Conservation (phyloP, 2,113 vertebrate genomes). For the Nothobranchius kuhntae region DNA sequence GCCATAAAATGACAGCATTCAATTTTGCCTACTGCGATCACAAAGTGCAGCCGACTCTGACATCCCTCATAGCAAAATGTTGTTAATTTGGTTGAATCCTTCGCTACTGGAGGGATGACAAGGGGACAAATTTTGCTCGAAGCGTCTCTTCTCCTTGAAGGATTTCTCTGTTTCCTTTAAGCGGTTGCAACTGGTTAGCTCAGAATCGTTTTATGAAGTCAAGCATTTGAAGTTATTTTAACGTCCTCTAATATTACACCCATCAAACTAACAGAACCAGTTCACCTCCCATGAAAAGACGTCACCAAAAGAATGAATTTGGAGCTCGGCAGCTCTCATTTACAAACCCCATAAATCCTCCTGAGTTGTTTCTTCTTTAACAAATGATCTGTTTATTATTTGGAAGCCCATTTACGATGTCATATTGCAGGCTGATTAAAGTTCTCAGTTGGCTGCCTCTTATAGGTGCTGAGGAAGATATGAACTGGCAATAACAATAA, state of each 20-base stretch:
- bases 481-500: constrained; percentile 38
- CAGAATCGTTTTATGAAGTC: too few relatives aligned
- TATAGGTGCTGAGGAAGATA: constrained; percentile 28
- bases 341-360: constrained; percentile 41
- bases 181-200: too few relatives aligned
- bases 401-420: constrained; percentile 26
- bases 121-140: constrained; percentile 14
- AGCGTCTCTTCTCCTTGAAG: too few relatives aligned
- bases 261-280: constrained; percentile 4
- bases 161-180: too few relatives aligned
- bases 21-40: constrained; percentile 33
- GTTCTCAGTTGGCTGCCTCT: constrained; percentile 46
- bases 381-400: constrained; percentile 47
- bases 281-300: constrained; percentile 6
- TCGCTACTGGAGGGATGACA: neutral
- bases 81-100: constrained; percentile 18
- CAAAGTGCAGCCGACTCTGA: constrained; percentile 18
- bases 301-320: constrained; percentile 9
- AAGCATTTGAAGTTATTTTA: constrained; percentile 1
- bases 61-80: constrained; percentile 17
- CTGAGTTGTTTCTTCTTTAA: constrained; percentile 6
- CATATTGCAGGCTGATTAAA: constrained; percentile 46
- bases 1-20: constrained; percentile 30
- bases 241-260: constrained; percentile 20
- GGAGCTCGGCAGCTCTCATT: constrained; percentile 7